Base-by-base conservation (phyloP, 2,797 vertebrate genomes). In the Molossus alvarezi region DNA sequence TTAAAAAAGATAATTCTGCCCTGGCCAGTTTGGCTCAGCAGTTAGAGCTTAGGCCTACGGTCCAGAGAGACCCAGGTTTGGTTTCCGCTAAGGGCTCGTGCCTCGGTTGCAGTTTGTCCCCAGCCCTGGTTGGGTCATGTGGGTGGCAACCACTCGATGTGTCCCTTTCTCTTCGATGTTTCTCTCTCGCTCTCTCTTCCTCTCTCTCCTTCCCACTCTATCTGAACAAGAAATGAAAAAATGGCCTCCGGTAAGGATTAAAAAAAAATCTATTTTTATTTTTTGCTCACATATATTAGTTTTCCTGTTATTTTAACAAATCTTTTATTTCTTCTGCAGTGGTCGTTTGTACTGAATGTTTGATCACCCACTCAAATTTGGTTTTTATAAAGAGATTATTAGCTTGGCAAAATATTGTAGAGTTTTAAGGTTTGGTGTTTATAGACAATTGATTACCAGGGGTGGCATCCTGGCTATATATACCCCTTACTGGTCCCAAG, bases 281-380 rank as follows among this genome's bases (percentile, higher is more conserved):
- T 51, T 20, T 12, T 64, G 62, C 20, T 6, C 72, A 25, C 29
- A 13, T 23, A 33, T 60, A 45, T 93, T 51, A 37, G 14, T 83
- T 94, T 88, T 92, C 10, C 55, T 94, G 6, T 76, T 77, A 58
- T 77, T 88, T 93, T 51, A 55, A 87, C 33, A 5, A 69, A 41
- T 64, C 21, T 81, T 33, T 85, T 73, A 1, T 80, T 96, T 90
- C 29, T 90, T 87, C 20, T 94, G 48, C 6, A 84, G 18, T 21
- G 4, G 17, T 88, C 29, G 13, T 82, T 80, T 48, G 12, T 27
- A 27, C 25, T 72, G 21, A 82, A 48, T 79, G 11, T 14, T 90
- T 75, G 60, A 75, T 91, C n/a, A 37, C 6, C 6, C 18, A 9
- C 20, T 1, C 18, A 72, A 45, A 3, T 29, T 84, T 86, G 62